Base-by-base conservation (phyloP, 1,140 invertebrate genomes). In the Heliconius himera region DNA sequence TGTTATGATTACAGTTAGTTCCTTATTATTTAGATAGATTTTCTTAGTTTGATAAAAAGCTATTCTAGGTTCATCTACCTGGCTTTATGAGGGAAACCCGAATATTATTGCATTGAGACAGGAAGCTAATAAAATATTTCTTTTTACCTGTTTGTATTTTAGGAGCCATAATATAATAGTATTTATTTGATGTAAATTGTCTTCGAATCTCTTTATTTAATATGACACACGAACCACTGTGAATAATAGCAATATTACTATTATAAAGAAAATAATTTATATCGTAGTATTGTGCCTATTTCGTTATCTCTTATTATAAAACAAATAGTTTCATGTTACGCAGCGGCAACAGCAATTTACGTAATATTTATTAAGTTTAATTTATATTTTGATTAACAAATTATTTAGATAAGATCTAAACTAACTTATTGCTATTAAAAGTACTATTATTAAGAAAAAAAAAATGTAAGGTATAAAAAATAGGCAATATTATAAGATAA, bases 71-170 rank as follows among this genome's bases (percentile, higher is more conserved):
- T 51, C 6, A 9, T 60, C 54, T 8, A 60, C 54, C 54, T 8
- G 3, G 0, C n/a, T n/a, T 9, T 11, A 46, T 46, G 41, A 46
- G 13, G 41, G 41, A 13, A 4, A 56, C 54, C n/a, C 8, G n/a
- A 3, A 22, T 56, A 56, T 56, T n/a, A 56, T 51, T 51, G 20
- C 54, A 60, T 60, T n/a, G 9, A 9, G 20, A 22, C 3, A 46
- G 0, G 41, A 46, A 46, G 41, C 4, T 60, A 22, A 60, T 22
- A 22, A 29, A 66, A 29, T 26, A 66, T 13, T 75, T 38, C 22
- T 66, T 38, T 70, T 77, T 54, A 80, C 79, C 74, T 36, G 79
- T 80, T n/a, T 73, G 70, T 38, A 80, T 38, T 73, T 26, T 71
- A 33, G 46, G 46, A 13, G 22, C 13, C 26, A 54, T 54, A 33